Evolutionary conservation across 2,113 vertebrate species (phyloP).

Genomic region (Oriolus oriolus): DNA sequence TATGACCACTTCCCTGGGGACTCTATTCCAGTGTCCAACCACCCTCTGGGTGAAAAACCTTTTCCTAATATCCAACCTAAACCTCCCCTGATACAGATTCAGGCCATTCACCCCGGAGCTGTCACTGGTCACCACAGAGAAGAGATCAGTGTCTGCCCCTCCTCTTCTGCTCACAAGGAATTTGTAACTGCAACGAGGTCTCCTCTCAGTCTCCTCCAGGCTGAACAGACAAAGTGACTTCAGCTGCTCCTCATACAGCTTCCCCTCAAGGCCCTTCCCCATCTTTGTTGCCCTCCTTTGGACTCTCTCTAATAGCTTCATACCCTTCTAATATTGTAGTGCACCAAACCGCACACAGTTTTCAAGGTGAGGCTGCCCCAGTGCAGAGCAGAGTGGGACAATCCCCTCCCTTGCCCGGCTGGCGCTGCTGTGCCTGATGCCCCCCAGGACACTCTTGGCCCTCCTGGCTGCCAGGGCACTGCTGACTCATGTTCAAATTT

Average conservation of each 20-base stretch:
- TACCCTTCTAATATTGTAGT: background rate
- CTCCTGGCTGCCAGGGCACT: background rate
- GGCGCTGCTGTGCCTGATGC: rapidly evolving
- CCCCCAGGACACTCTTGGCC: background rate
- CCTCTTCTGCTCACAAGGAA: background rate
- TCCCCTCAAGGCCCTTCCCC: background rate
- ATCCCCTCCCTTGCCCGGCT: rapidly evolving
- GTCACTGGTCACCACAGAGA: background rate
- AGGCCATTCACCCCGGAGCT: background rate
- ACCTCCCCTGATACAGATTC: rapidly evolving
- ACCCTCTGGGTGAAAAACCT: background rate
- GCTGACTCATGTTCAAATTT: background rate
- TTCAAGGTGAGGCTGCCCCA: rapidly evolving
- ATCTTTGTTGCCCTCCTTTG: background rate
- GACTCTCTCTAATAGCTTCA: background rate
- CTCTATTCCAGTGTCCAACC: rapidly evolving
- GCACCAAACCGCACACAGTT: background rate
- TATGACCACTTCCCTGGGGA: no score
- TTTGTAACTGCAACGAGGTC: background rate
- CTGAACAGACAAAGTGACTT: background rate
- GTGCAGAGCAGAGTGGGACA: rapidly evolving
- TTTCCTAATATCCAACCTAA: background rate
- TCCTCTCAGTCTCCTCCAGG: background rate
- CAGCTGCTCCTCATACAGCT: rapidly evolving
- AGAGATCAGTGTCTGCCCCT: background rate